Conservation (phyloP, 2,113 vertebrate species). For the Phyllostomus hastatus region DNA sequence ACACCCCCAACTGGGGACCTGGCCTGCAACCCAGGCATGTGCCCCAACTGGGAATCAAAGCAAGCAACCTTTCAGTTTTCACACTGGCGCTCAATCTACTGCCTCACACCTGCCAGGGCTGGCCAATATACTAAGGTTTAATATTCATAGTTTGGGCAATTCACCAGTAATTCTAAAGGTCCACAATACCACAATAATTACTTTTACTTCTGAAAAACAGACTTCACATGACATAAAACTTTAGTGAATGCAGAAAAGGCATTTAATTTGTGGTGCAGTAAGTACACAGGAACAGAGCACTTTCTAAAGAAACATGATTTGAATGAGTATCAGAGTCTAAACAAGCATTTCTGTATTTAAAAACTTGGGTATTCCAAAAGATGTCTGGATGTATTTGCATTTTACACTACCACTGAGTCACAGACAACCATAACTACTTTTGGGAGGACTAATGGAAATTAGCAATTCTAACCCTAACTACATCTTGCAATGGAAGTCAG, state of each 20-base stretch:
- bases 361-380: neutral
- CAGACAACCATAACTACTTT: neutral
- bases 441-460: neutral
- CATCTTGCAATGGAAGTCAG: neutral
- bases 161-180: neutral
- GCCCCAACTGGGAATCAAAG: too few relatives aligned
- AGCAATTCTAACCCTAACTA: neutral
- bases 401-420: neutral
- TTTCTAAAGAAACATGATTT: neutral
- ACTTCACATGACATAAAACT: slow-evolving; percentile 13
- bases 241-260: neutral
- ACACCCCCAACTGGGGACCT: too few relatives aligned
- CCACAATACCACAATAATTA: neutral
- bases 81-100: too few relatives aligned
- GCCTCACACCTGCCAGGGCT: neutral
- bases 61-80: too few relatives aligned
- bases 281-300: neutral
- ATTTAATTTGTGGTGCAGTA: neutral
- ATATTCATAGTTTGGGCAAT: slow-evolving; percentile 15
- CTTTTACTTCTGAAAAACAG: slow-evolving; percentile 4
- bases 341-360: neutral
- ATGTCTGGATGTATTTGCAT: neutral
- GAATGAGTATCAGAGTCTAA: neutral
- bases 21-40: too few relatives aligned
- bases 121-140: neutral